Conservation (phyloP, 1,140 invertebrate genomes). For the Carposina sasakii region DNA sequence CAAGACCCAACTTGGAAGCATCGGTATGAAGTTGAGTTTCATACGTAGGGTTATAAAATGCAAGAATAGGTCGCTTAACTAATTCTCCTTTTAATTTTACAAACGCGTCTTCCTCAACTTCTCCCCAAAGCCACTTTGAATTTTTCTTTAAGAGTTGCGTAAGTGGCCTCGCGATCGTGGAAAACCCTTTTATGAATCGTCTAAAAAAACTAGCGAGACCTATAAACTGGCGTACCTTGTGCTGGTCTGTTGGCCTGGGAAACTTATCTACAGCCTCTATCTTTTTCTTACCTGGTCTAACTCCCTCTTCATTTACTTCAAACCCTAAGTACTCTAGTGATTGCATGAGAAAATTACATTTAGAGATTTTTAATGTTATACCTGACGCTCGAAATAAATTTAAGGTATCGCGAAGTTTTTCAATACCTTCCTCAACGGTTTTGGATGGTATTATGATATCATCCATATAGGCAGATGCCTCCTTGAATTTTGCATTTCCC, state of each 20-base stretch:
- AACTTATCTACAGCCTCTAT: no score
- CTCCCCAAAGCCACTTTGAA: constrained; percentile 14
- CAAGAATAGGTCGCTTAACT: constrained; percentile 28
- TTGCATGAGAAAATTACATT: no score
- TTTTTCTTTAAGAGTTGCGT: constrained; percentile 33
- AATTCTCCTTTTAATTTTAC: constrained; percentile 13
- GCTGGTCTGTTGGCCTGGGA: constrained; percentile 23
- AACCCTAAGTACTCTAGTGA: no score
- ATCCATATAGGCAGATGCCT: no score
- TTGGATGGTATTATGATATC: no score
- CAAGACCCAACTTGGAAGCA: constrained; percentile 29
- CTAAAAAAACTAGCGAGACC: constrained; percentile 39
- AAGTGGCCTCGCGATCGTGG: constrained; percentile 28
- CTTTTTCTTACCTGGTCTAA: no score
- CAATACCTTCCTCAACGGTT: no score
- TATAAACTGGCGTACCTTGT: constrained; percentile 31
- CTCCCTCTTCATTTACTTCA: no score
- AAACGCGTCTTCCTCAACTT: constrained; percentile 17
- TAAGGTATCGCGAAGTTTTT: no score
- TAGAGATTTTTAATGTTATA: no score
- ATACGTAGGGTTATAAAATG: constrained; percentile 29
- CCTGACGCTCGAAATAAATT: no score
- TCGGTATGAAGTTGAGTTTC: constrained; percentile 34
- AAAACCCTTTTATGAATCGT: constrained; percentile 37
- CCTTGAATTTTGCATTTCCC: no score